Conservation (phyloP, 2,113 vertebrate species). For the Pogonocichla stellata region DNA sequence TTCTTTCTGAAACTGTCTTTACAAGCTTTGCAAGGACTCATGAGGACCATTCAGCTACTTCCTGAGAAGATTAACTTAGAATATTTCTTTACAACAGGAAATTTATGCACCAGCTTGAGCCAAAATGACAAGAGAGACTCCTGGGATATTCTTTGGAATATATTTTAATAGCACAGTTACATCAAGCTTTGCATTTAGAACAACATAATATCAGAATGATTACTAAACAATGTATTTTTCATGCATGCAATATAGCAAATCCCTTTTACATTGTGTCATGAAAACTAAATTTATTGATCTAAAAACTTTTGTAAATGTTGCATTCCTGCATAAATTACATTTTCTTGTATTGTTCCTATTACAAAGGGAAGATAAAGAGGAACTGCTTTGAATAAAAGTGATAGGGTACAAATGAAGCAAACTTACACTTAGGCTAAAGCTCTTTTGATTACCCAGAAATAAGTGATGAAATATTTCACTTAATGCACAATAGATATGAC, state of each 20-base stretch:
- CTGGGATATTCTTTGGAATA: slow-evolving; percentile 17
- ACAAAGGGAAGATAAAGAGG: not conserved
- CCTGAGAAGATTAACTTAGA: slow-evolving; percentile 13
- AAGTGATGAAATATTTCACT: slow-evolving; percentile 13
- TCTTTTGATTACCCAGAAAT: slow-evolving; percentile 10
- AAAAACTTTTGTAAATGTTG: not conserved
- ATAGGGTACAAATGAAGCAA: not conserved
- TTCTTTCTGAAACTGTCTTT: not conserved
- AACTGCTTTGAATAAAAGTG: not conserved
- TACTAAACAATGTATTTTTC: slow-evolving; percentile 29
- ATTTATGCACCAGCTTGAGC: slow-evolving; percentile 32
- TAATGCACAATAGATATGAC: not conserved
- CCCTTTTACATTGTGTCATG: not conserved
- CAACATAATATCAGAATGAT: not conserved
- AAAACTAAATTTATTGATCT: slow-evolving; percentile 23
- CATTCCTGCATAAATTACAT: not conserved
- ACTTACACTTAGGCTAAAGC: not conserved
- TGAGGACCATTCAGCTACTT: slow-evolving; percentile 4
- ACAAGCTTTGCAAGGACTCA: slow-evolving; percentile 14
- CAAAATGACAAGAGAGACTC: slow-evolving; percentile 25
- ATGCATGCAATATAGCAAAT: not conserved
- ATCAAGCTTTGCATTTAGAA: slow-evolving; percentile 32
- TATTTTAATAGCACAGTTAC: slow-evolving; percentile 32
- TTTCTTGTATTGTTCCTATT: not conserved
- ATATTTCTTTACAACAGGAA: slow-evolving; percentile 18